Base-by-base conservation (phyloP, 1,140 invertebrate genomes). In the Elymnias hypermnestra region DNA sequence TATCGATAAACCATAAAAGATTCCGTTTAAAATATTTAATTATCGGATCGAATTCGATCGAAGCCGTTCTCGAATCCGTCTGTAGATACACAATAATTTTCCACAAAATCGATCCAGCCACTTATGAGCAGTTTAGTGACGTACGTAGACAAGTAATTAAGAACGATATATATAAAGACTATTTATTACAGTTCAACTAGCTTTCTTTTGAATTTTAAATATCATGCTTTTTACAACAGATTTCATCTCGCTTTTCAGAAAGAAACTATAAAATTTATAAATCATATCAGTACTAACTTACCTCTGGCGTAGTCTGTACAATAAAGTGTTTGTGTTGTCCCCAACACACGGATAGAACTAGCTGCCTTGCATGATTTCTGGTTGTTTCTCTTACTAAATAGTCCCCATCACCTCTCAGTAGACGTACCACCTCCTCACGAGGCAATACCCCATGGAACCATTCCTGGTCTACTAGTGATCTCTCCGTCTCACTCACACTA, bases 401-500 rank as follows among this genome's bases (percentile, higher is more conserved):
- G 73, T 99, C 97, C 0, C 97, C 97, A 65, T 98, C 94, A 33
- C 91, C 91, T 7, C 92, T 91, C 12, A 98, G 86, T 8, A 99
- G 88, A 47, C 96, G 86, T 7, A 98, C 96, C 1, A 98, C 97
- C 87, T 99, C 97, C 82, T 98, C 97, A 28, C 97, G 87, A 0
- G 97, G 97, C 19, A 99, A 71, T 1, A 98, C 96, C 3, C 97
- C 97, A 75, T 99, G 97, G 84, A 98, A 99, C 97, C 97, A 99
- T 77, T 97, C 95, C 82, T 97, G 95, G 51, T 97, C 95, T 41
- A 94, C 92, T 9, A 96, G 78, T 14, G 90, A 88, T 26, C 90
- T 65, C 56, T 86, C 82, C 9, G 77, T 72, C 51, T 83, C 78
- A 23, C 69, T 76, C 36, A 74, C 78, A 53, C 69, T 77, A 49